Conservation (phyloP, 2,888 invertebrate species). For the Chouioia cunea region DNA sequence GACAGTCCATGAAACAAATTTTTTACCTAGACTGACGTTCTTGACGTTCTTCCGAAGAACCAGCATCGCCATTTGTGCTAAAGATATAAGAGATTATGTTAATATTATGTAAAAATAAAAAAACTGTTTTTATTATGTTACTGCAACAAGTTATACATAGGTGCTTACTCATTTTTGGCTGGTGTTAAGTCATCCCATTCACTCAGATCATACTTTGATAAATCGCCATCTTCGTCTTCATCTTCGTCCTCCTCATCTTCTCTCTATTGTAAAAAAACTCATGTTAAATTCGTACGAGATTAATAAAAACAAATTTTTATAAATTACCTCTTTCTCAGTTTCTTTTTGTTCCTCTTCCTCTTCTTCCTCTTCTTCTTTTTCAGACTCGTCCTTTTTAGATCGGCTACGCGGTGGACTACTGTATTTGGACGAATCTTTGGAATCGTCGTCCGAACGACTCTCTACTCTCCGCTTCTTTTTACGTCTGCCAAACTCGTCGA, state of each 20-base stretch:
- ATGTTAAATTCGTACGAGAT: slow-evolving; percentile 17
- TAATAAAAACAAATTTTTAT: not conserved
- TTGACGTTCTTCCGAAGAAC: slow-evolving; percentile 57
- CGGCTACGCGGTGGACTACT: slow-evolving; percentile 60
- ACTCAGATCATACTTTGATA: slow-evolving; percentile 73
- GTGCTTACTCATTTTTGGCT: slow-evolving; percentile 61
- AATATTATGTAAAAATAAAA: slow-evolving; percentile 28
- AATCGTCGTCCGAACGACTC: slow-evolving; percentile 67
- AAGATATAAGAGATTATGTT: slow-evolving; percentile 14
- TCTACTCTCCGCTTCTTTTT: slow-evolving; percentile 74
- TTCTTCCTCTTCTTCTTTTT: slow-evolving; percentile 43
- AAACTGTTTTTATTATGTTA: not conserved
- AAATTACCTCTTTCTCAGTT: slow-evolving; percentile 49
- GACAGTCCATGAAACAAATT: no score
- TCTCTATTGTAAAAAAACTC: slow-evolving; percentile 42
- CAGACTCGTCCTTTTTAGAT: slow-evolving; percentile 53
- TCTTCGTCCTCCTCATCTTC: slow-evolving; percentile 69
- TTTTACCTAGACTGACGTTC: slow-evolving; percentile 62
- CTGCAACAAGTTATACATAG: not conserved
- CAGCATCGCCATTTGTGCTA: slow-evolving; percentile 60
- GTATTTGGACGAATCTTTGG: slow-evolving; percentile 63
- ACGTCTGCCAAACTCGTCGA: slow-evolving; percentile 88
- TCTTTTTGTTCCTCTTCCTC: slow-evolving; percentile 28
- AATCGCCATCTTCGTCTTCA: slow-evolving; percentile 72
- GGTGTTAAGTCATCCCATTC: slow-evolving; percentile 70